A percentile compares a stretch with the other conserved stretches of the same genome.
phyloP scores from a whole-genome alignment of 2,888 invertebrate species.

The Lithophane socia region DNA sequence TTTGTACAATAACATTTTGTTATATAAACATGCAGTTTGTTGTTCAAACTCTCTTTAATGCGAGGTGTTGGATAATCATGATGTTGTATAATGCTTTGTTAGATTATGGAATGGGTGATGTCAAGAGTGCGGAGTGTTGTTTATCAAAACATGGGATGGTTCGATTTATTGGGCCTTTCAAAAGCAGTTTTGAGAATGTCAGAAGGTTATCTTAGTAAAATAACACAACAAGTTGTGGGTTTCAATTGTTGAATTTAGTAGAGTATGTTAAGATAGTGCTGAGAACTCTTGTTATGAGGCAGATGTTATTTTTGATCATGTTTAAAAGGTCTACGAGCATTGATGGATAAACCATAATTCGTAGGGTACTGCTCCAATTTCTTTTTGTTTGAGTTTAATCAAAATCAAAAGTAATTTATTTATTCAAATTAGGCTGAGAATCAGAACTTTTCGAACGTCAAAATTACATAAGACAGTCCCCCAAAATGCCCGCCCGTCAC shows the following conservation, averaged over 20 bases:
- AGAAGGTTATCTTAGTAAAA: constrained; percentile 34
- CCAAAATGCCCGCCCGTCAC: no score
- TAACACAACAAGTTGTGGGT: constrained; percentile 1
- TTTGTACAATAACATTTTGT: constrained; percentile 61
- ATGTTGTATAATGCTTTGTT: constrained; percentile 53
- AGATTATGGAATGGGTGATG: constrained; percentile 20
- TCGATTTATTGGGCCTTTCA: constrained; percentile 38
- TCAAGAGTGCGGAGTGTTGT: constrained; percentile 22
- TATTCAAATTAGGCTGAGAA: no score
- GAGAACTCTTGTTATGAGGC: background rate
- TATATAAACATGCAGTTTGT: constrained; percentile 49
- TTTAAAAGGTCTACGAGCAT: background rate
- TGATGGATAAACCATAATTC: background rate
- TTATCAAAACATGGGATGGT: constrained; percentile 37
- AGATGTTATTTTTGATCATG: background rate
- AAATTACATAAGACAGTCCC: no score
- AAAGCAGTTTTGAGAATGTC: constrained; percentile 19
- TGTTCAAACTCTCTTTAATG: constrained; percentile 40
- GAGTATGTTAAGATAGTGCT: constrained; percentile 7
- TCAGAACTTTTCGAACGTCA: no score
- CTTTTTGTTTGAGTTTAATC: no score
- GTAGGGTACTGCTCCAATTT: background rate
- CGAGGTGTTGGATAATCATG: constrained; percentile 42
- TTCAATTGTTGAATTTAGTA: constrained; percentile 20
- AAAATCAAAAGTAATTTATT: no score